A percentile compares a stretch with the other conserved stretches of the same genome.
These are phyloP conservation scores for Pasiphila rectangulata DNA, from an alignment of 2,888 invertebrate species.

Conservation along the genomic window DNA sequence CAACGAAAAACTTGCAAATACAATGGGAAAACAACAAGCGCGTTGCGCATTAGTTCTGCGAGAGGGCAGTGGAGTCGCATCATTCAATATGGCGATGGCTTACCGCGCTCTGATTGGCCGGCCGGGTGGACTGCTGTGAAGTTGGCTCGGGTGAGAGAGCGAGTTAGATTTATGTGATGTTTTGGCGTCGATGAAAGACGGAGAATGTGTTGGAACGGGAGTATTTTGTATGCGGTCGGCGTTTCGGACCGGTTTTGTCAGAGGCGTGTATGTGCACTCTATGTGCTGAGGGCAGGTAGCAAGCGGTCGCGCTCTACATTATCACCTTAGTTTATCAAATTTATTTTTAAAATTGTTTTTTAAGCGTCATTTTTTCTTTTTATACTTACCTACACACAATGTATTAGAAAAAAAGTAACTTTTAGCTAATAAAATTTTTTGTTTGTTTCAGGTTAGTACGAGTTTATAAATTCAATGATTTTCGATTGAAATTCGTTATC, in stretches of 20 bases:
- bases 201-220: slow-evolving; percentile 70
- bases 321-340: background rate
- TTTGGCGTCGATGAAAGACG: slow-evolving; percentile 75
- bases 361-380: slow-evolving; percentile 26
- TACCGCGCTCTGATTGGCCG: slow-evolving; percentile 59
- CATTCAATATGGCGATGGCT: slow-evolving; percentile 77
- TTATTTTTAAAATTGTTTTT: background rate
- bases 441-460: slow-evolving; percentile 66
- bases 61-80: slow-evolving; percentile 63
- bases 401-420: no score
- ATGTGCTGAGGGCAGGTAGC: slow-evolving; percentile 73
- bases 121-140: slow-evolving; percentile 55
- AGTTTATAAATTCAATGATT: slow-evolving; percentile 13
- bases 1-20: slow-evolving; percentile 63
- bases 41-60: slow-evolving; percentile 58
- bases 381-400: background rate
- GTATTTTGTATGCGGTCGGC: slow-evolving; percentile 73
- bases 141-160: slow-evolving; percentile 67
- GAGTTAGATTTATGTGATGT: slow-evolving; percentile 75
- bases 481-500: slow-evolving; percentile 3
- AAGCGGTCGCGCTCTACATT: slow-evolving; percentile 16
- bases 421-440: slow-evolving; percentile 29
- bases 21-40: slow-evolving; percentile 58
- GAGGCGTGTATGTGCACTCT: slow-evolving; percentile 74
- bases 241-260: slow-evolving; percentile 72